Evolutionary conservation across 2,797 vertebrate species (phyloP).

Genomic region (Hyperoplus immaculatus): DNA sequence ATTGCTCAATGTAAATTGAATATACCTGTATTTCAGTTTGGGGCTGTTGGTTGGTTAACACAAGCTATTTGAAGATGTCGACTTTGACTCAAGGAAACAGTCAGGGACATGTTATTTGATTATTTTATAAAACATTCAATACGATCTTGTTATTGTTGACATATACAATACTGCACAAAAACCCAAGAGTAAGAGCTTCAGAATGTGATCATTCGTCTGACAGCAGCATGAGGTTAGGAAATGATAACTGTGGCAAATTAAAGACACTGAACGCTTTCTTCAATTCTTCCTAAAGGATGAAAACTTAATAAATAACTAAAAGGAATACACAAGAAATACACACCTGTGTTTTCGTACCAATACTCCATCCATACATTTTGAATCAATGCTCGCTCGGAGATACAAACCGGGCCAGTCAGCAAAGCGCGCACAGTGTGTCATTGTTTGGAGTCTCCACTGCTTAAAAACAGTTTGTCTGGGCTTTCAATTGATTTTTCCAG

Average conservation of each 20-base stretch:
- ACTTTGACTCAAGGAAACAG: too few relatives aligned
- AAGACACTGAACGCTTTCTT: neutral
- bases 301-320: neutral
- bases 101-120: too few relatives aligned
- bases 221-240: slow-evolving; percentile 8
- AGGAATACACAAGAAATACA: neutral
- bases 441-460: slow-evolving; percentile 39
- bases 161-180: neutral
- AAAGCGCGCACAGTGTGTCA: slow-evolving; percentile 8
- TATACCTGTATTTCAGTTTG: neutral
- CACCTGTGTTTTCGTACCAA: neutral
- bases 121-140: too few relatives aligned
- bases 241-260: slow-evolving; percentile 1
- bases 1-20: neutral
- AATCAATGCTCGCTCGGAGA: slow-evolving; percentile 1
- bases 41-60: neutral
- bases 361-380: neutral
- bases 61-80: neutral
- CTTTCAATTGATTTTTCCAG: slow-evolving; percentile 69
- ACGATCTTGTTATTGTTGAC: neutral
- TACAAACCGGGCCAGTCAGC: slow-evolving; percentile 24
- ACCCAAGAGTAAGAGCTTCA: slow-evolving; percentile 17
- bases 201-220: slow-evolving; percentile 26
- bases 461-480: slow-evolving; percentile 50
- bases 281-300: neutral